Conservation (phyloP, 1,140 invertebrate genomes). For the Belonocnema kinseyi region DNA sequence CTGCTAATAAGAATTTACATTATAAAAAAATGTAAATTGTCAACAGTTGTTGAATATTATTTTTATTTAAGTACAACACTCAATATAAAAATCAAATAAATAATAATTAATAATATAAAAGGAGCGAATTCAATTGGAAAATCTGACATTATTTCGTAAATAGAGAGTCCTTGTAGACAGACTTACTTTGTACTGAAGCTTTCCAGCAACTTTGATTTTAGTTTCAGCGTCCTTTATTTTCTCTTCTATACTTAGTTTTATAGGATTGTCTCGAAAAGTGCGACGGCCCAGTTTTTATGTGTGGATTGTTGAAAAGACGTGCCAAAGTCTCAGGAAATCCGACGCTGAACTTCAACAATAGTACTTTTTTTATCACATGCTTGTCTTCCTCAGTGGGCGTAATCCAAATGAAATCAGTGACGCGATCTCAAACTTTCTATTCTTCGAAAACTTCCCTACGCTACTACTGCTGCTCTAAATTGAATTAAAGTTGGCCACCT, state of each 20-base stretch:
- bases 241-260: slow-evolving; percentile 1
- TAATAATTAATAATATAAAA: neutral
- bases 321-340: slow-evolving; percentile 20
- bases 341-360: slow-evolving; percentile 19
- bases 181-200: neutral
- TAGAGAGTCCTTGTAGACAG: neutral
- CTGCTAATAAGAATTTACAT: no score
- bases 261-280: slow-evolving; percentile 10
- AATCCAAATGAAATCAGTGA: slow-evolving; percentile 27
- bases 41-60: no score
- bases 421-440: slow-evolving; percentile 28
- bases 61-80: no score
- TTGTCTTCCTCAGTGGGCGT: neutral
- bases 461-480: slow-evolving; percentile 44
- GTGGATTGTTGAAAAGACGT: slow-evolving; percentile 14
- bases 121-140: neutral
- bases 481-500: slow-evolving; percentile 54
- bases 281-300: slow-evolving; percentile 12
- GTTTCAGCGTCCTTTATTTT: neutral
- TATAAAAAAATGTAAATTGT: no score
- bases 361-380: slow-evolving; percentile 12
- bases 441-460: slow-evolving; percentile 13
- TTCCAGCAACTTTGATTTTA: slow-evolving; percentile 28
- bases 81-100: no score
- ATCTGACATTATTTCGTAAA: neutral